These are phyloP conservation scores for Chiridota heheva DNA, from an alignment of 35 echinoderm and acorn worm genomes.

Conservation along the genomic window DNA sequence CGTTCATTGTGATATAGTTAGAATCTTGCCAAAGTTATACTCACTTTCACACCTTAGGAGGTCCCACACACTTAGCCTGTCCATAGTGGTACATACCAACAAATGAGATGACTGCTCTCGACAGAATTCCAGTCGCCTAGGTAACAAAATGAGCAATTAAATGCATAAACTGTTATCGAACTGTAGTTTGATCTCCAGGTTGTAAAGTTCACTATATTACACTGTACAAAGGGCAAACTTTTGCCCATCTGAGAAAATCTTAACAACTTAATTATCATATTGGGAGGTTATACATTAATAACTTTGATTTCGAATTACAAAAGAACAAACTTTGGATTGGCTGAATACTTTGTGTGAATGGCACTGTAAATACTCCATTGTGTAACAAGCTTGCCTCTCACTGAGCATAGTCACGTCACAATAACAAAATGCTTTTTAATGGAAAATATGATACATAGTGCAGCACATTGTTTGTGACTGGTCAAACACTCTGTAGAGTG, in stretches of 20 bases:
- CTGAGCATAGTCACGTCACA: no score
- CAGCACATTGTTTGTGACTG: no score
- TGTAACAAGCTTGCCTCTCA: no score
- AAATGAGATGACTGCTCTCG: constrained; percentile 62
- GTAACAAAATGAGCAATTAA: background rate
- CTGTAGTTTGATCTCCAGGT: background rate
- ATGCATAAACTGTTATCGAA: background rate
- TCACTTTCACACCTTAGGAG: constrained; percentile 74
- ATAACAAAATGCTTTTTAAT: no score
- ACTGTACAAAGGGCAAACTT: background rate
- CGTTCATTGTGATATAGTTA: no score
- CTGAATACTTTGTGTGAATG: no score
- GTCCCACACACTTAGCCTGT: constrained; percentile 69
- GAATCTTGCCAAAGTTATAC: background rate
- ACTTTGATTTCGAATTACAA: background rate
- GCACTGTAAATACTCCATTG: no score
- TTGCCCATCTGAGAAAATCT: background rate
- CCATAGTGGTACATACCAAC: constrained; percentile 54
- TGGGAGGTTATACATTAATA: background rate
- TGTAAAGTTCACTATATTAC: background rate
- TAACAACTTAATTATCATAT: background rate
- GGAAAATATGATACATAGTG: no score
- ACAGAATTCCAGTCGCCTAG: constrained; percentile 61
- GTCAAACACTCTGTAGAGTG: no score
- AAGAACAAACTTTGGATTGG: no score